Evolutionary conservation across 2,888 invertebrate genomes (phyloP).

Genomic region (Germaria angustata): DNA sequence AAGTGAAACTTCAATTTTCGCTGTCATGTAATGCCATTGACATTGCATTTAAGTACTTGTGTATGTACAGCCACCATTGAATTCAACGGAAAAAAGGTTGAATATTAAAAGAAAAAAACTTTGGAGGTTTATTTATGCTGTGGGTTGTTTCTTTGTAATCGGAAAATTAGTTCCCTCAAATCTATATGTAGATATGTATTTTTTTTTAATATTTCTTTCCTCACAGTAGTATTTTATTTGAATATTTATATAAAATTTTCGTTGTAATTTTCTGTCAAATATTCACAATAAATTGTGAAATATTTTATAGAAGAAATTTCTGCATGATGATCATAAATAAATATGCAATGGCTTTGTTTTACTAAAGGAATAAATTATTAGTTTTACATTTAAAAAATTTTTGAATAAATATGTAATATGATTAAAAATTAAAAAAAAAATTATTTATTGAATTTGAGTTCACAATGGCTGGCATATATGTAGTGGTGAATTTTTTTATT

Average conservation of each 20-base stretch:
- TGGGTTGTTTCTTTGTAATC: not conserved
- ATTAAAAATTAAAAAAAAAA: no score
- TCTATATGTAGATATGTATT: not conserved
- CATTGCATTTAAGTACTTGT: conserved; percentile 56
- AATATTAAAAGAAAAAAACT: conserved; percentile 3
- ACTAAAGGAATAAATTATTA: not conserved
- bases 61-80: conserved; percentile 11
- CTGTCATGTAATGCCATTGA: conserved; percentile 71
- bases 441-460: no score
- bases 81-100: not conserved
- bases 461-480: no score
- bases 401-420: no score
- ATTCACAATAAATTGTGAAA: conserved; percentile 23
- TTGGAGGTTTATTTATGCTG: conserved; percentile 14
- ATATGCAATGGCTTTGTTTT: conserved; percentile 4
- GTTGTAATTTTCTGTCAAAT: not conserved
- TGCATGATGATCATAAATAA: not conserved
- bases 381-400: no score
- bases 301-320: conserved; percentile 19
- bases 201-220: not conserved
- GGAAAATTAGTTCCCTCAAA: conserved; percentile 20
- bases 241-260: not conserved
- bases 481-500: no score
- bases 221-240: not conserved
- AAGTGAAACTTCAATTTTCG: conserved; percentile 77